Percentiles rank a stretch among this genome's conserved stretches.
These are phyloP conservation scores for Pholis gunnellus DNA, from an alignment of 2,113 vertebrate species.

Conservation along the genomic window DNA sequence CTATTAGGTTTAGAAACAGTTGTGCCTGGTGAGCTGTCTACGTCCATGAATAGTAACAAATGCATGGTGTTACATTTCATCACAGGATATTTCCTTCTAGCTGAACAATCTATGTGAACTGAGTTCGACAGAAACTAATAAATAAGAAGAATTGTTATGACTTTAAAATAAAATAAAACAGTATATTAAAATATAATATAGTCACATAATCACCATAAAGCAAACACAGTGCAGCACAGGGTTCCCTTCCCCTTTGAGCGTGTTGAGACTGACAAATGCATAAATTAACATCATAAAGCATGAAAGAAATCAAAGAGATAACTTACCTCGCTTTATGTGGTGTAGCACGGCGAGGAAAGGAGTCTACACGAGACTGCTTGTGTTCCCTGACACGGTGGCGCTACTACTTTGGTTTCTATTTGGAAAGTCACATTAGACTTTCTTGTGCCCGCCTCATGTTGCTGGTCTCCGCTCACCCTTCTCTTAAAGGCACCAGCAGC, in stretches of 20 bases:
- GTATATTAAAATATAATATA: background rate
- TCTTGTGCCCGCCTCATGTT: slow-evolving; percentile 25
- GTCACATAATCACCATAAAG: slow-evolving; percentile 13
- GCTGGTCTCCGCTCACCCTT: slow-evolving; percentile 17
- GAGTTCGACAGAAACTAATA: slow-evolving; percentile 12
- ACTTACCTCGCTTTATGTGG: slow-evolving; percentile 58
- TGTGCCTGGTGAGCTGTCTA: slow-evolving; percentile 32
- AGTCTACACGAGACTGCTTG: background rate
- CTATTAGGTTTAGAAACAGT: slow-evolving; percentile 38
- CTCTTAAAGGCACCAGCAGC: slow-evolving; percentile 70
- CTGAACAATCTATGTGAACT: slow-evolving; percentile 5
- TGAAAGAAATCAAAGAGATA: slow-evolving; percentile 35
- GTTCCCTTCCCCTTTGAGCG: background rate
- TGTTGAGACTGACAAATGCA: slow-evolving; percentile 1
- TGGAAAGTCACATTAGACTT: slow-evolving; percentile 54
- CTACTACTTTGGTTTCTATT: slow-evolving; percentile 56
- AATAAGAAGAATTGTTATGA: background rate
- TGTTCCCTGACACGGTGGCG: slow-evolving; percentile 44
- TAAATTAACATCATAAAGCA: slow-evolving; percentile 24
- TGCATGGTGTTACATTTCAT: slow-evolving; percentile 60
- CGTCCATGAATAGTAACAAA: slow-evolving; percentile 62
- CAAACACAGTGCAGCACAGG: background rate
- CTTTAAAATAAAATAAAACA: slow-evolving; percentile 16
- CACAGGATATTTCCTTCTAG: slow-evolving; percentile 34
- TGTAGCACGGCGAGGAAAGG: background rate